Evolutionary conservation across 2,888 invertebrate genomes (phyloP).

Genomic region (Rhagophthalmus giganteus): DNA sequence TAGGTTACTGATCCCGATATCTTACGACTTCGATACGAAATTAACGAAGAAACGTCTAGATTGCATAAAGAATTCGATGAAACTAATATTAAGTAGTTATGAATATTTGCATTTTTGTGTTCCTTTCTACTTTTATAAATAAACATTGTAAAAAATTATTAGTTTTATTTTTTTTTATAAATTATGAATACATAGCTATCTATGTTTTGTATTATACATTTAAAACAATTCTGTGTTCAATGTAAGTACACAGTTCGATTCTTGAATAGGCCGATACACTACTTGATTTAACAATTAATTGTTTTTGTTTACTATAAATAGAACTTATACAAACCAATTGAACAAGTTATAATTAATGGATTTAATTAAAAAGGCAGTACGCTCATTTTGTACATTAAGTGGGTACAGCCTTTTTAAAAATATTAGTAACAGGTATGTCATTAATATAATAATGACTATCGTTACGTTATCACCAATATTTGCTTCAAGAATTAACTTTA

Average conservation of each 20-base stretch:
- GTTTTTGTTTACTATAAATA: slow-evolving; percentile 7
- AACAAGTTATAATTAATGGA: no score
- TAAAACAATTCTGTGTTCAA: slow-evolving; percentile 27
- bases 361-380: no score
- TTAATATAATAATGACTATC: no score
- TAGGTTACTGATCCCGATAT: slow-evolving; percentile 36
- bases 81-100: slow-evolving; percentile 4
- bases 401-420: no score
- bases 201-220: slow-evolving; percentile 19
- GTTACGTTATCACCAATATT: no score
- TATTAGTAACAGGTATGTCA: no score
- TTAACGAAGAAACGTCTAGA: slow-evolving; percentile 23
- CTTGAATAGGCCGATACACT: slow-evolving; percentile 42
- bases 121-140: not conserved
- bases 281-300: slow-evolving; percentile 27
- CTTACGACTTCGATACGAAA: slow-evolving; percentile 32
- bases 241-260: slow-evolving; percentile 36
- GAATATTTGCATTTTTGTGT: not conserved
- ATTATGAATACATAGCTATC: slow-evolving; percentile 12
- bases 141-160: slow-evolving; percentile 5
- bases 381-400: no score
- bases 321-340: not conserved
- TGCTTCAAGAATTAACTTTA: no score
- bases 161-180: slow-evolving; percentile 20
- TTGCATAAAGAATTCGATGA: slow-evolving; percentile 2